Percentiles rank a stretch among this genome's conserved stretches.
Evolutionary conservation across 2,113 vertebrate genomes (phyloP).

Genomic region (Carettochelys insculpta): DNA sequence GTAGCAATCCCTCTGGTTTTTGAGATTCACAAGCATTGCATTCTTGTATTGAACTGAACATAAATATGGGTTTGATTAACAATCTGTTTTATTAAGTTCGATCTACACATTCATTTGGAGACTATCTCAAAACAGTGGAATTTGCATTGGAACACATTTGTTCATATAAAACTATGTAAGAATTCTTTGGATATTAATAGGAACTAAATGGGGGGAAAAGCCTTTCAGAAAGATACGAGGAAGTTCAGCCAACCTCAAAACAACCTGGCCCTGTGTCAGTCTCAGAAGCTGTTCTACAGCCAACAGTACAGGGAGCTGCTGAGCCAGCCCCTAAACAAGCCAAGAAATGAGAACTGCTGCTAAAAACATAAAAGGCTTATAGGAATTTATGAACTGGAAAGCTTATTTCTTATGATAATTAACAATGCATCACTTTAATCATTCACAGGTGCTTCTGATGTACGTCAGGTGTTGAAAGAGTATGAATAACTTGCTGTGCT

Average conservation of each 20-base stretch:
- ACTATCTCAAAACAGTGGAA: background rate
- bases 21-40: background rate
- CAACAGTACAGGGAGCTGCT: background rate
- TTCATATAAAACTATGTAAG: background rate
- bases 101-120: background rate
- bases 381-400: background rate
- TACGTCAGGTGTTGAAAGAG: background rate
- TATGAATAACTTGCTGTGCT: background rate
- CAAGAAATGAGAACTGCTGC: background rate
- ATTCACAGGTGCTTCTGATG: background rate
- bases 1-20: background rate
- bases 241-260: background rate
- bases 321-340: background rate
- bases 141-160: background rate
- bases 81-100: background rate
- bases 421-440: background rate
- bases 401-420: background rate
- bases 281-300: background rate
- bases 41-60: accelerated
- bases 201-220: background rate
- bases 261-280: background rate
- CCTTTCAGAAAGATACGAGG: background rate
- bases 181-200: background rate
- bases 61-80: background rate
- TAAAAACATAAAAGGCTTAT: background rate